Conservation (phyloP, 2,113 vertebrate genomes). For the human (Homo sapiens) region GRCh38 chr20:12285001-12285500, state of each 20-base stretch:
- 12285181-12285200: neutral
- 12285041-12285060: neutral
- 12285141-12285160: neutral
- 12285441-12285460: neutral
- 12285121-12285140: neutral
- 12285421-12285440: neutral
- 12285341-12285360: neutral
- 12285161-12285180: neutral
- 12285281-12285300: neutral
- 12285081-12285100: neutral
- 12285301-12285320: neutral
- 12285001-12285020: too few relatives aligned
- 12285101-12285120: neutral
- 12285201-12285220: neutral
- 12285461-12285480: neutral
- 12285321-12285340: neutral
- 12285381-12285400: neutral
- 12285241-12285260: neutral
- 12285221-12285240: neutral
- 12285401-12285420: conserved; percentile 5
- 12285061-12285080: neutral
- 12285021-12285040: rapidly evolving
- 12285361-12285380: neutral
- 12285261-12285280: neutral
- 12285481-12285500: neutral